These are phyloP conservation scores for Pangasianodon hypophthalmus DNA, from an alignment of 2,113 vertebrate genomes.

Conservation along the genomic window DNA sequence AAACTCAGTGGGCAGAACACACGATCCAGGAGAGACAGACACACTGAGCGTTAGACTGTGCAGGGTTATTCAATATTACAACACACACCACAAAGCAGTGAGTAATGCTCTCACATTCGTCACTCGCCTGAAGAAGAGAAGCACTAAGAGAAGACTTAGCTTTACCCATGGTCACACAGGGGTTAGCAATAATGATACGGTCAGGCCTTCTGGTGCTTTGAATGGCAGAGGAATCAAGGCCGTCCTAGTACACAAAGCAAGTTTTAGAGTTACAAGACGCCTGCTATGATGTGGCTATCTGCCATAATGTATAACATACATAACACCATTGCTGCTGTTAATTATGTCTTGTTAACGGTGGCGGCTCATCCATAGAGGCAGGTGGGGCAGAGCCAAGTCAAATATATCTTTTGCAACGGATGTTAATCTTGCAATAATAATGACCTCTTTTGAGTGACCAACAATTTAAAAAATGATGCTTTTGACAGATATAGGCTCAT, in stretches of 20 bases:
- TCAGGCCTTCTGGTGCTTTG: conserved; percentile 65
- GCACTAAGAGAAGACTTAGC: conserved; percentile 66
- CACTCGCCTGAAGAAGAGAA: conserved; percentile 66
- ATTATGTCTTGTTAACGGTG: background rate
- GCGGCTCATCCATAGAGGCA: background rate
- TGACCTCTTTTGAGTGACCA: background rate
- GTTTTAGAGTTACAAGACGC: background rate
- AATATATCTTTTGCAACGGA: background rate
- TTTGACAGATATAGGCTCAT: background rate
- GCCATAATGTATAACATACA: background rate
- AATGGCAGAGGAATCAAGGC: conserved; percentile 61
- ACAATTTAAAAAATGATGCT: background rate
- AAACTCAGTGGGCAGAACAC: conserved; percentile 67
- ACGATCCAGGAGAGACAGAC: conserved; percentile 71
- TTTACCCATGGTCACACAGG: conserved; percentile 63
- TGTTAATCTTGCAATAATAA: background rate
- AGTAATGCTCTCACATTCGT: conserved; percentile 62
- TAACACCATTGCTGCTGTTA: background rate
- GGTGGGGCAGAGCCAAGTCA: background rate
- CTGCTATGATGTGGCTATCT: background rate
- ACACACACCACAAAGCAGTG: conserved; percentile 71
- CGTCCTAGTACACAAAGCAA: conserved; percentile 15
- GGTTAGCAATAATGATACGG: conserved; percentile 72
- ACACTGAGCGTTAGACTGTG: conserved; percentile 32
- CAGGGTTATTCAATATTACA: conserved; percentile 64